Percentiles rank a stretch among this genome's conserved stretches.
Conservation (phyloP, 53 echinoderm and acorn worm species). For the Luidia sarsii region DNA sequence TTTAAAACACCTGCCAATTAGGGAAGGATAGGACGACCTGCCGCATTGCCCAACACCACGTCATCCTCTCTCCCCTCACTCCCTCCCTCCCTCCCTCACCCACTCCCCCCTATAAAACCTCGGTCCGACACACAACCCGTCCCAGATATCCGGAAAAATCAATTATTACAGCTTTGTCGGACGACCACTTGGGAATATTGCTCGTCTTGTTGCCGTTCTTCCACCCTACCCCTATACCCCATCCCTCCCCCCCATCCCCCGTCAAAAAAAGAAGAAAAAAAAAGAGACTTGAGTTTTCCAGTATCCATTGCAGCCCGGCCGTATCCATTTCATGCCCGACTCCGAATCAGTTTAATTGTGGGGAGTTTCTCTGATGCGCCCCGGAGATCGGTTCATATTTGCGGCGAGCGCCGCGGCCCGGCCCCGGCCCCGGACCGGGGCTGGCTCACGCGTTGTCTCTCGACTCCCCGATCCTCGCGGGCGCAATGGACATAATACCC, state of each 20-base stretch:
- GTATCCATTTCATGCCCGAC: conserved; percentile 52
- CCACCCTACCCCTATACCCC: no score
- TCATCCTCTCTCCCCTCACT: no score
- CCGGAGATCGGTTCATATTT: conserved; percentile 52
- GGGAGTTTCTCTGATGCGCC: conserved; percentile 36
- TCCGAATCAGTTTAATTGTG: conserved; percentile 54
- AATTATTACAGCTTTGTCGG: conserved; percentile 66
- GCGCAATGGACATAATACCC: conserved; percentile 47
- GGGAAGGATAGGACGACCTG: conserved; percentile 41
- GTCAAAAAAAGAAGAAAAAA: conserved; percentile 16
- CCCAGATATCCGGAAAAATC: conserved; percentile 63
- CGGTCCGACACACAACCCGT: conserved; percentile 61
- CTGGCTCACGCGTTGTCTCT: no score
- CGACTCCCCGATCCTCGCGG: conserved; percentile 53
- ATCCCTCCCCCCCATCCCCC: no score
- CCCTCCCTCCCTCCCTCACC: no score
- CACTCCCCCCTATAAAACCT: conserved; percentile 14
- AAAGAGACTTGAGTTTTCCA: conserved; percentile 41
- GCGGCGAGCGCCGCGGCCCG: conserved; percentile 35
- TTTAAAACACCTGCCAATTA: conserved; percentile 68
- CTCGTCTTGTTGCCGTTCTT: conserved; percentile 42
- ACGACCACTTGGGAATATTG: conserved; percentile 53
- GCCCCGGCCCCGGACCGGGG: conserved; percentile 32
- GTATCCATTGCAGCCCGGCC: conserved; percentile 44
- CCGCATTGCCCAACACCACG: conserved; percentile 56